Evolutionary conservation across 1,140 invertebrate genomes (phyloP), one percentile per base, ranked within the genome.

Genomic region (Ylistrum balloti): DNA sequence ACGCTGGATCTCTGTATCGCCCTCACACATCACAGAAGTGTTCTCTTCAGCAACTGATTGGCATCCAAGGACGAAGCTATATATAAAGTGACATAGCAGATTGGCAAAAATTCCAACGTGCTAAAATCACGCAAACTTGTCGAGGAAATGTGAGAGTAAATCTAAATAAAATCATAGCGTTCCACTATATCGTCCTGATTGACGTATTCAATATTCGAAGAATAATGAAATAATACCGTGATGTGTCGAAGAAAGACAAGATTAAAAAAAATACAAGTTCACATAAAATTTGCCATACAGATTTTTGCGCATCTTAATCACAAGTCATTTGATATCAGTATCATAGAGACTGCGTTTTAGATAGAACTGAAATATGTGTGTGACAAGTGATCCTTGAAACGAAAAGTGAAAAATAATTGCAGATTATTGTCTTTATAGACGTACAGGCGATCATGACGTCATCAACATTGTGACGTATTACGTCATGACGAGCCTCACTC

Each of bases 391-490:
- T n/a, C n/a, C n/a, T n/a, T n/a, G 35, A 38, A 38, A 7, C 5
- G 13, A 38, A 38, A 38, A 38, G 5, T 38, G 35, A 7, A 38
- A 5, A 38, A 5, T 38, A 38, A 38, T 13, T 38, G 13, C n/a
- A 38, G 35, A 38, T 7, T 38, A 7, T 38, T 38, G 35, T 38
- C 35, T 7, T 38, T 38, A 38, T 38, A 38, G 13, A 7, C 13
- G 35, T 5, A 38, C 35, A 38, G 35, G 56, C 11, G 56, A 74
- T 74, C 7, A 74, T 74, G 56, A 74, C 56, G 56, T 74, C 56
- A 74, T 74, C 56, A 74, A 74, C 35, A n/a, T 74, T 74, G n/a
- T 74, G 56, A 74, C 56, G 56, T 28, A 1, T 74, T 45, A 45
- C n/a, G n/a, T 74, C 56, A 74, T 28, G 22, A 28, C 56, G 56